A percentile compares a stretch with the other conserved stretches of the same genome.
These are phyloP conservation scores for Polydrusus cervinus DNA, from an alignment of 2,888 invertebrate species.

Conservation along the genomic window DNA sequence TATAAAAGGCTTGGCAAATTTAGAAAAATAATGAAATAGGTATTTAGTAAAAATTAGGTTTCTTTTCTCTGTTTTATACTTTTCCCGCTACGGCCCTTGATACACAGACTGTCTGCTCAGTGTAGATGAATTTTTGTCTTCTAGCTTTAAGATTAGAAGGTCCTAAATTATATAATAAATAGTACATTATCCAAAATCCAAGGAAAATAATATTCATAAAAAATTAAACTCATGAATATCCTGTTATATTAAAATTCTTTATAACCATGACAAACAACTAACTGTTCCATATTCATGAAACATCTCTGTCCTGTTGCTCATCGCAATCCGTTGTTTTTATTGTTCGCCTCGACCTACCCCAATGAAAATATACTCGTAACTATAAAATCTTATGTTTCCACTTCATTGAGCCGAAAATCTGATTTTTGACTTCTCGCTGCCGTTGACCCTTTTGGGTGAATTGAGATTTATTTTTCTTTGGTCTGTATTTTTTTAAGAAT, in stretches of 20 bases:
- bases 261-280: constrained; percentile 19
- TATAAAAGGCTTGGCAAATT: no score
- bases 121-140: no score
- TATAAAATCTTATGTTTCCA: constrained; percentile 26
- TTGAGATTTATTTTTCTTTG: neutral
- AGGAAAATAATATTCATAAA: no score
- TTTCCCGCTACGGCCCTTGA: no score
- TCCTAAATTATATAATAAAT: no score
- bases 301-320: constrained; percentile 24
- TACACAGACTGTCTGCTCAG: no score
- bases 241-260: neutral
- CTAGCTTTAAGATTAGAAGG: no score
- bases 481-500: neutral
- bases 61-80: no score
- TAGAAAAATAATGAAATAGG: no score
- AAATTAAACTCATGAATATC: no score
- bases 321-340: constrained; percentile 28
- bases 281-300: constrained; percentile 25
- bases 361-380: constrained; percentile 26
- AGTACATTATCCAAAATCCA: no score
- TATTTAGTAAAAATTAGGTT: no score
- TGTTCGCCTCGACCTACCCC: constrained; percentile 22
- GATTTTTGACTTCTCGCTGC: constrained; percentile 15
- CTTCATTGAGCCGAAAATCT: constrained; percentile 26
- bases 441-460: constrained; percentile 4